Evolutionary conservation across 1,140 invertebrate species (phyloP), one percentile per base, ranked within the genome.

Genomic region (Homalodisca vitripennis): DNA sequence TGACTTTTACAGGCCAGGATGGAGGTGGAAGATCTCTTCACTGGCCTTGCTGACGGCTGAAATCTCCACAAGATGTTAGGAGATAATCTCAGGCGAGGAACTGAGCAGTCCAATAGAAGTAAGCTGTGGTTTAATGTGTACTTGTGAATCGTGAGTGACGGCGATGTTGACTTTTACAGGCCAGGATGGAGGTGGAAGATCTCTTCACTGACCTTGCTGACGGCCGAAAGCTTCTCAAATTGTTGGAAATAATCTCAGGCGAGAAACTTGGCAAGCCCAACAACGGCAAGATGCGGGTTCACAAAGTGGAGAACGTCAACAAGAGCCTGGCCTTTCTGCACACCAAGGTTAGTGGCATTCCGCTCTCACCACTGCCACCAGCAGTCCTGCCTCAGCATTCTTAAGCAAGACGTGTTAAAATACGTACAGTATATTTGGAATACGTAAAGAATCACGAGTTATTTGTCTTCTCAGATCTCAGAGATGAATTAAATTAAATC

Each of bases 291-390:
- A 97, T 99, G 92, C 84, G 97, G 75, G 97, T 99, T 27, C 98
- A 99, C 82, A 98, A 98, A 85, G 95, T 99, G 47, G 98, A 99
- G 83, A 99, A 99, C 83, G 93, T 99, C 73, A 99, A 99, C 84
- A 98, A 97, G 83, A 96, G 94, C 77, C 84, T 99, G 73, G 94
- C 94, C 72, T 99, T 99, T 83, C 85, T 99, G 57, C 95, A 98
- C 79, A 98, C 95, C 60, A 77, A 98, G 91, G 96, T 97, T 81
- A 83, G 79, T 75, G n/a, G n/a, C n/a, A n/a, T n/a, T n/a, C n/a
- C n/a, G n/a, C n/a, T n/a, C n/a, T n/a, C n/a, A n/a, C n/a, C n/a
- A n/a, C n/a, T n/a, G n/a, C n/a, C n/a, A n/a, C n/a, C n/a, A n/a
- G n/a, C n/a, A n/a, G n/a, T n/a, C n/a, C n/a, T n/a, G n/a, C n/a